Evolutionary conservation across 2,113 vertebrate genomes (phyloP).

Genomic region (Oryzias javanicus): DNA sequence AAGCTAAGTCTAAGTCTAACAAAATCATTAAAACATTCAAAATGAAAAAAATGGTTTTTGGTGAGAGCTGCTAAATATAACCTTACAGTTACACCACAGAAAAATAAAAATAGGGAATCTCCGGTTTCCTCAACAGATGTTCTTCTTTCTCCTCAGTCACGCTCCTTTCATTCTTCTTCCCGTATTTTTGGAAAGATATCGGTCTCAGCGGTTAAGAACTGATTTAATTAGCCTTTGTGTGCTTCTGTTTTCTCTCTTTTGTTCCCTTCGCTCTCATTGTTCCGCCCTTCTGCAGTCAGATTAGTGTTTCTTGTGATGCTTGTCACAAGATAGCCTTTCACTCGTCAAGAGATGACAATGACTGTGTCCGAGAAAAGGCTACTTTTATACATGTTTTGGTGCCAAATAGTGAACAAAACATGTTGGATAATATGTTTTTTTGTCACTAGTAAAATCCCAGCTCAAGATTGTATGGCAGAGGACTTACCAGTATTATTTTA

Average conservation of each 20-base stretch:
- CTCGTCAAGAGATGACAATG: slow-evolving; percentile 1
- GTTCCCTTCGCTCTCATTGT: slow-evolving; percentile 14
- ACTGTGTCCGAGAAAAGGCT: background rate
- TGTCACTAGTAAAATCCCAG: background rate
- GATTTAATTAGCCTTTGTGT: background rate
- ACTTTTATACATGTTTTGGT: slow-evolving; percentile 4
- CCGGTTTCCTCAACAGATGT: slow-evolving; percentile 10
- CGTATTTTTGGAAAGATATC: slow-evolving; percentile 3
- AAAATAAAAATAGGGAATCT: slow-evolving; percentile 17
- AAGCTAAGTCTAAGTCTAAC: too few species aligned
- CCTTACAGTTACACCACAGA: slow-evolving; percentile 5
- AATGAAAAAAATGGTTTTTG: slow-evolving; percentile 2
- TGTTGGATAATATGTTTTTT: slow-evolving; percentile 3
- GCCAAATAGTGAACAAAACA: background rate
- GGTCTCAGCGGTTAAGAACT: slow-evolving; percentile 16
- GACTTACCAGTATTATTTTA: slow-evolving; percentile 64
- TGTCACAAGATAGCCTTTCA: slow-evolving; percentile 24
- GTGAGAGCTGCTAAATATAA: background rate
- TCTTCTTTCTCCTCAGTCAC: slow-evolving; percentile 19
- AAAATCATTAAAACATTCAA: too few species aligned
- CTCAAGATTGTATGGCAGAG: background rate
- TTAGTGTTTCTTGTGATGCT: background rate
- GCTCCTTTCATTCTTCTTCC: background rate
- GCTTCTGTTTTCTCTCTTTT: background rate
- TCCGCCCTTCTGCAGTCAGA: slow-evolving; percentile 1